Evolutionary conservation across 2,797 vertebrate genomes (phyloP).

Genomic region (Onychomys leucogaster): DNA sequence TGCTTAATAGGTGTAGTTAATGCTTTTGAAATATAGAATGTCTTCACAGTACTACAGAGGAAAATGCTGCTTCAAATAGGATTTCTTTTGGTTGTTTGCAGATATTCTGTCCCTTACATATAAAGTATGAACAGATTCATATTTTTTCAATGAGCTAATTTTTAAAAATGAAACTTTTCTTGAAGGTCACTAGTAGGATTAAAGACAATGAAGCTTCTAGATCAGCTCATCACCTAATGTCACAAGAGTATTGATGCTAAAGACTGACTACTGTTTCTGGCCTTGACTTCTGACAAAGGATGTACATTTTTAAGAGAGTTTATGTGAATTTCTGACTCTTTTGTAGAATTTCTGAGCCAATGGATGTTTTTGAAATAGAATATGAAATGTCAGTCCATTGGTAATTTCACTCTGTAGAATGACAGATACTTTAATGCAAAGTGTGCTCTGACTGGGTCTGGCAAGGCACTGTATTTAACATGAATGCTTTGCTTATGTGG

Average conservation of each 20-base stretch:
- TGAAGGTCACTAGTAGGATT: neutral
- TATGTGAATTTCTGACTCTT: neutral
- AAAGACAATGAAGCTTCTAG: neutral
- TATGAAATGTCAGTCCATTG: neutral
- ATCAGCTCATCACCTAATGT: neutral
- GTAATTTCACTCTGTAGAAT: neutral
- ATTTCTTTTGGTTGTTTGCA: neutral
- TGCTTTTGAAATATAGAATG: neutral
- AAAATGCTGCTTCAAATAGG: neutral
- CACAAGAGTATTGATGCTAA: neutral
- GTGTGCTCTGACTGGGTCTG: neutral
- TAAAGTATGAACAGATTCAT: slow-evolving; percentile 31
- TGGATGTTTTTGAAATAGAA: neutral
- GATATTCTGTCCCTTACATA: neutral
- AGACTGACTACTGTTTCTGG: neutral
- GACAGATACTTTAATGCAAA: neutral
- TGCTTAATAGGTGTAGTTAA: neutral
- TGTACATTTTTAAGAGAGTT: neutral
- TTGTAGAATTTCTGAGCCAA: neutral
- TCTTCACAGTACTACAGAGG: neutral
- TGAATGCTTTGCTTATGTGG: neutral
- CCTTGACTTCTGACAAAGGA: neutral
- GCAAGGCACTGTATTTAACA: neutral
- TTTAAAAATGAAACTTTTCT: slow-evolving; percentile 19
- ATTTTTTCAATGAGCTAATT: neutral